Conservation (phyloP, 2,113 vertebrate species). For the Cyanoderma ruficeps region DNA sequence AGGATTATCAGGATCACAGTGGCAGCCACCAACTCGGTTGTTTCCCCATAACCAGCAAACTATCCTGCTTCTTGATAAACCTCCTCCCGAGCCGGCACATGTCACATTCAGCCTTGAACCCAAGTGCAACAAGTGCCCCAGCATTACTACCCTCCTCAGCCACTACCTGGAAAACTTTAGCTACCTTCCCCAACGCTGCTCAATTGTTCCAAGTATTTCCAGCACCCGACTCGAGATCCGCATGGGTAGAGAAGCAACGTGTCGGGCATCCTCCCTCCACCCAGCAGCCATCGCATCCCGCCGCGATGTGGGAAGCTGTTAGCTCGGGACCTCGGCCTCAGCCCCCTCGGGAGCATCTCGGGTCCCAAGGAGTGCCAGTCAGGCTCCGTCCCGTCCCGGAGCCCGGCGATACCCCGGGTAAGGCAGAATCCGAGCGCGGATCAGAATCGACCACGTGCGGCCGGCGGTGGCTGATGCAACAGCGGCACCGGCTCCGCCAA, state of each 20-base stretch:
- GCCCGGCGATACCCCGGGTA: no score
- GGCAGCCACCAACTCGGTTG: not conserved
- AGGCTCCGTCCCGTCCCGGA: not conserved
- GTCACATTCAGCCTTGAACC: not conserved
- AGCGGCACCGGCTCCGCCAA: not conserved
- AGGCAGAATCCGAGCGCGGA: fast-evolving
- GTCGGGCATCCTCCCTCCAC: not conserved
- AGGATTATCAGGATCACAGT: not conserved
- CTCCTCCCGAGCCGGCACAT: not conserved
- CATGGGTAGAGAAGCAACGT: not conserved
- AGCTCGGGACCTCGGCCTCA: not conserved
- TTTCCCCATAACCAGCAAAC: not conserved
- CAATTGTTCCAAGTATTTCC: not conserved
- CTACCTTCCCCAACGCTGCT: not conserved
- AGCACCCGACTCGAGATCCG: fast-evolving
- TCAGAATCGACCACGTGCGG: not conserved
- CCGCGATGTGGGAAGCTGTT: not conserved
- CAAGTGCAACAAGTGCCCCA: not conserved
- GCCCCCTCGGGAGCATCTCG: not conserved
- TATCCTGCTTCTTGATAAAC: not conserved
- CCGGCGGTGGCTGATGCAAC: not conserved
- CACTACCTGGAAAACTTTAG: not conserved
- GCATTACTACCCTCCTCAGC: not conserved
- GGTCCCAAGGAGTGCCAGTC: not conserved
- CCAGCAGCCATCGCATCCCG: not conserved